A percentile compares a stretch with the other conserved stretches of the same genome.
Conservation (phyloP, 2,888 invertebrate species). For the Parasteatoda lunata region DNA sequence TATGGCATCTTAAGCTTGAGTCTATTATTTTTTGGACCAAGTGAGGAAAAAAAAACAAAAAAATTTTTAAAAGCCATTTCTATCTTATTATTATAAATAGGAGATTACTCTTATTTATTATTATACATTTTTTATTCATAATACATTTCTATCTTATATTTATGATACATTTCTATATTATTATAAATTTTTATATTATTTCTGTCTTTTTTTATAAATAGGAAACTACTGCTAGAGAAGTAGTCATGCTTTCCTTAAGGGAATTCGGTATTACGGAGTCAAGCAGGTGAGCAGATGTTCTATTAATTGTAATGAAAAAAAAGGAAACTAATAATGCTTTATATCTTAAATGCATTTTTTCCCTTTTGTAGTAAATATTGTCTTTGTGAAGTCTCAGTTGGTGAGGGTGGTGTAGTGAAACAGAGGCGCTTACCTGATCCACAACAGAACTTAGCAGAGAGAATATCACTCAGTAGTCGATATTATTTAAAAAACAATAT, state of each 20-base stretch:
- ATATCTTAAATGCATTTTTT: not conserved
- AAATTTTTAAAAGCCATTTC: too few species aligned
- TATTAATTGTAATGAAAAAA: not conserved
- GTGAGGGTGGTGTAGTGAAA: conserved; percentile 95
- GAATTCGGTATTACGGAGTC: conserved; percentile 97
- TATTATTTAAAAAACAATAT: conserved; percentile 98
- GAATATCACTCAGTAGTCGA: conserved; percentile 85
- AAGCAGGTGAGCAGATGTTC: conserved; percentile 77
- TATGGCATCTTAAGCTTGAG: too few species aligned
- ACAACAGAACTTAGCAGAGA: conserved; percentile 94
- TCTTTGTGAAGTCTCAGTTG: conserved; percentile 96
- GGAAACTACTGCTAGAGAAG: conserved; percentile 82
- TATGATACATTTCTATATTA: not conserved
- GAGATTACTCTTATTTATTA: too few species aligned
- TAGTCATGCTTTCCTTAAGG: conserved; percentile 96
- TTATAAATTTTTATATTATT: not conserved
- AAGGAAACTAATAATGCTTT: not conserved
- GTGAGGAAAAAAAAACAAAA: too few species aligned
- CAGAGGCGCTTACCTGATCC: conserved; percentile 95
- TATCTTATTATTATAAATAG: too few species aligned
- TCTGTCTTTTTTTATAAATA: conserved; percentile 1
- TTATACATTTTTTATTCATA: too few species aligned
- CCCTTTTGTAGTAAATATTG: conserved; percentile 79
- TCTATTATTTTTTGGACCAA: too few species aligned
- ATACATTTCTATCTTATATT: not conserved